phyloP scores from a whole-genome alignment of 2,888 invertebrate species.

The Blastobasis adustella region DNA sequence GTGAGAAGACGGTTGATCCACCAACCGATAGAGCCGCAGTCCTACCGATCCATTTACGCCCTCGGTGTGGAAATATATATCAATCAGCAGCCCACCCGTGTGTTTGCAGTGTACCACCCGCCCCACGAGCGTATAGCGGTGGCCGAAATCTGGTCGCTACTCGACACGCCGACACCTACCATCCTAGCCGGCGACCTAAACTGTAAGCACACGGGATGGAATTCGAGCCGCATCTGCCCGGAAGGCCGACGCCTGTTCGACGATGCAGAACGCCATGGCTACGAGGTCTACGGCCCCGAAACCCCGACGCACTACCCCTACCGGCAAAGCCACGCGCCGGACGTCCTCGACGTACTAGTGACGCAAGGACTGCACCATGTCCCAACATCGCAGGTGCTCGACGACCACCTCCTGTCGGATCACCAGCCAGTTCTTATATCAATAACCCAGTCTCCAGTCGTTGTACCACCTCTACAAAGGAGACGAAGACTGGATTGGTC shows the following conservation, averaged over 20 bases:
- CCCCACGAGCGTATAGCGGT: not conserved
- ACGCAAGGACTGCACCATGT: not conserved
- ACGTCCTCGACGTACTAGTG: constrained; percentile 9
- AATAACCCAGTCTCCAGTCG: too few species aligned
- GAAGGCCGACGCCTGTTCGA: constrained; percentile 3
- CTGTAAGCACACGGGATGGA: constrained; percentile 13
- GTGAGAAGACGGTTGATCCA: too few species aligned
- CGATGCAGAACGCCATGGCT: constrained; percentile 6
- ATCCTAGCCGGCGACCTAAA: constrained; percentile 9
- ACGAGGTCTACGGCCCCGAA: constrained; percentile 7
- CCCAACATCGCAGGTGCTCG: constrained; percentile 1
- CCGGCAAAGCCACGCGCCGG: not conserved
- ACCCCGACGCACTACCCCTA: constrained; percentile 8
- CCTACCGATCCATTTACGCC: not conserved
- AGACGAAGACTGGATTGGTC: not conserved
- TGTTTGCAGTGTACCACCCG: constrained; percentile 10
- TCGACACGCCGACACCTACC: not conserved
- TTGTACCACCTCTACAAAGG: too few species aligned
- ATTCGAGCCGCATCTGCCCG: not conserved
- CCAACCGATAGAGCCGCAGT: too few species aligned
- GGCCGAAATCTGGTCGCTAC: not conserved
- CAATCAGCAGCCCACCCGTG: not conserved
- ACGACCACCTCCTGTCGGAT: constrained; percentile 7
- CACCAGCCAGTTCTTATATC: not conserved
- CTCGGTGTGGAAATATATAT: constrained; percentile 5